Conservation (phyloP, 2,888 invertebrate species). For the Halictus ligatus region DNA sequence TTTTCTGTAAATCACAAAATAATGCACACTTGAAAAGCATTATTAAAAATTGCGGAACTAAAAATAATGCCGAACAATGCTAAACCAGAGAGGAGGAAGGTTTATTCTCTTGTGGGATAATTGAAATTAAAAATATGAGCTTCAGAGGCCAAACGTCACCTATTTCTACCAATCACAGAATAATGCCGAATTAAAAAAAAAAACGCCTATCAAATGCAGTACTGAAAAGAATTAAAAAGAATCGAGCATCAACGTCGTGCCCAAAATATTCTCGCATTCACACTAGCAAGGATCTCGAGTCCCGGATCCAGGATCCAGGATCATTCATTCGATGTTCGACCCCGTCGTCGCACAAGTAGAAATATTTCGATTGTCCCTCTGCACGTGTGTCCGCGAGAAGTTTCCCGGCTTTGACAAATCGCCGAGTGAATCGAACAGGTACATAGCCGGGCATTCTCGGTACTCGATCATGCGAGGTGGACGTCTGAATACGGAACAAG, state of each 20-base stretch:
- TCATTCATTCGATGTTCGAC: not conserved
- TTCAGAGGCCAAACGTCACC: no score
- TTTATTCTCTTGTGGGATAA: no score
- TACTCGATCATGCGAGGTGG: slow-evolving; percentile 49
- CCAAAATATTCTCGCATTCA: not conserved
- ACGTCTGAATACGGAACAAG: slow-evolving; percentile 39
- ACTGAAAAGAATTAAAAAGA: not conserved
- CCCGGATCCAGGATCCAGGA: not conserved
- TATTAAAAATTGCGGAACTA: not conserved
- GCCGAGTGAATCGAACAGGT: slow-evolving; percentile 48
- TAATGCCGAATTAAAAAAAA: not conserved
- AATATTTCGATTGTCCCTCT: not conserved
- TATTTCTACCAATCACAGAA: not conserved
- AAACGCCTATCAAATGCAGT: not conserved
- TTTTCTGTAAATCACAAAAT: not conserved
- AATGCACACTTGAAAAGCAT: not conserved
- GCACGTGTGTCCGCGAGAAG: slow-evolving; percentile 1
- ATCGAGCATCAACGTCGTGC: not conserved
- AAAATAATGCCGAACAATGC: no score
- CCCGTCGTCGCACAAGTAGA: not conserved
- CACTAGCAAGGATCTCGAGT: not conserved
- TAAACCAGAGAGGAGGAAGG: no score
- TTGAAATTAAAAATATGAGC: no score
- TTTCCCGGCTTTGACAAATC: slow-evolving; percentile 41
- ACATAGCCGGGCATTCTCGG: slow-evolving; percentile 27